Evolutionary conservation across 2,888 invertebrate species (phyloP).

Genomic region (Glaucopsyche alexis): DNA sequence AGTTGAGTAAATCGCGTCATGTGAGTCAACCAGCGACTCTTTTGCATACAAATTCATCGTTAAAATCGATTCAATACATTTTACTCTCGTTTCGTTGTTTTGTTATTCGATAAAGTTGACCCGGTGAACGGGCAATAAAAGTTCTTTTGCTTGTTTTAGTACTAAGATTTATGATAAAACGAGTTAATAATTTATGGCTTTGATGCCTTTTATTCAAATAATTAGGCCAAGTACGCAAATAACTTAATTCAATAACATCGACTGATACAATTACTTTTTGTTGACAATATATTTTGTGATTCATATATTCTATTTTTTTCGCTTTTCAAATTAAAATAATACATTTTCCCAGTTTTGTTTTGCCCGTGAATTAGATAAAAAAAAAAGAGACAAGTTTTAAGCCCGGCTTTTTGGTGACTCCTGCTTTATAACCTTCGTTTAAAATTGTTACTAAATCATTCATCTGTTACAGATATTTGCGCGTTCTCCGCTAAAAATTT

Average conservation of each 20-base stretch:
- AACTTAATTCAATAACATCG: not conserved
- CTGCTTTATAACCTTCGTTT: too few species aligned
- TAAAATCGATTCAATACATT: conserved; percentile 41
- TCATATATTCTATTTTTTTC: not conserved
- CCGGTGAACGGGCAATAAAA: conserved; percentile 26
- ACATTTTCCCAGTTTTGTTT: not conserved
- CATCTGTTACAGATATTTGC: too few species aligned
- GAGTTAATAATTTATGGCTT: conserved; percentile 21
- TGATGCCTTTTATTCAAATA: conserved; percentile 21
- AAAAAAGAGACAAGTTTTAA: too few species aligned
- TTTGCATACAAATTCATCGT: conserved; percentile 52
- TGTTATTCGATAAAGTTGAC: conserved; percentile 29
- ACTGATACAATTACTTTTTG: conserved; percentile 20
- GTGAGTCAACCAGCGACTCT: conserved; percentile 44
- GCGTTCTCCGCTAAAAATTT: too few species aligned
- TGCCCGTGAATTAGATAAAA: too few species aligned
- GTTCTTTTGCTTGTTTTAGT: conserved; percentile 18
- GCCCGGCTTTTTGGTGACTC: too few species aligned
- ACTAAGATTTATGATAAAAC: conserved; percentile 19
- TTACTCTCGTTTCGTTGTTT: conserved; percentile 31
- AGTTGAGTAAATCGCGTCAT: conserved; percentile 43
- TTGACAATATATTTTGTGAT: not conserved
- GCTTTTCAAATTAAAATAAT: not conserved
- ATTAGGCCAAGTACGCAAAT: conserved; percentile 23
- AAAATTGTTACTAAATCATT: too few species aligned